Conservation (phyloP, 2,797 vertebrate species). For the Oreonectes daqikongensis region DNA sequence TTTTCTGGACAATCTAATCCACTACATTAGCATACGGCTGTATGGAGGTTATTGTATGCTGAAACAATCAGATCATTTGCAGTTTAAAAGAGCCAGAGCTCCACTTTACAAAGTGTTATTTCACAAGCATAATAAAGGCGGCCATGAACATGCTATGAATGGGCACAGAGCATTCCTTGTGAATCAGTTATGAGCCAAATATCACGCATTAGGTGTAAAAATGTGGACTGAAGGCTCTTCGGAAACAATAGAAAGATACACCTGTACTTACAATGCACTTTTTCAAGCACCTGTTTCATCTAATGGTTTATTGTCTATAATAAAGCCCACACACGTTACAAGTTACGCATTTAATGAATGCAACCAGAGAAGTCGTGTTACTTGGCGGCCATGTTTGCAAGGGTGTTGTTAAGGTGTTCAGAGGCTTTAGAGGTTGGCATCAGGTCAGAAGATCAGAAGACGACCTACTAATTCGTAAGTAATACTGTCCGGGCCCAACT, state of each 20-base stretch:
- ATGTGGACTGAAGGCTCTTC: conserved; percentile 24
- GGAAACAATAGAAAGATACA: conserved; percentile 48
- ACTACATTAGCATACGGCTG: conserved; percentile 72
- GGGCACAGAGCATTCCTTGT: conserved; percentile 23
- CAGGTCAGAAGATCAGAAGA: conserved; percentile 35
- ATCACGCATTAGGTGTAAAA: conserved; percentile 18
- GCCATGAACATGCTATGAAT: conserved; percentile 43
- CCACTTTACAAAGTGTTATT: conserved; percentile 60
- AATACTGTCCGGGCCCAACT: too few species aligned
- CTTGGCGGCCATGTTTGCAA: background rate
- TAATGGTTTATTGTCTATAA: background rate
- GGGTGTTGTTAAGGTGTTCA: background rate
- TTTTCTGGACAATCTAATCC: conserved; percentile 19
- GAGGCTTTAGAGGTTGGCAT: conserved; percentile 4
- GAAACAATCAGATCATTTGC: conserved; percentile 64
- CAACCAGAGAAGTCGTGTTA: background rate
- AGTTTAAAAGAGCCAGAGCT: conserved; percentile 47
- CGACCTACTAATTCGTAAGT: too few species aligned
- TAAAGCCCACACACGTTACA: background rate
- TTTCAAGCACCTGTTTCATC: conserved; percentile 14
- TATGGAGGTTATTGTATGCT: conserved; percentile 59
- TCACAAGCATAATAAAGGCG: conserved; percentile 70
- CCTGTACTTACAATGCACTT: conserved; percentile 42
- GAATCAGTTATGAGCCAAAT: conserved; percentile 45
- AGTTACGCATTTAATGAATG: conserved; percentile 6